Evolutionary conservation across 2,113 vertebrate genomes (phyloP).

Genomic region (Thomomys bottae): DNA sequence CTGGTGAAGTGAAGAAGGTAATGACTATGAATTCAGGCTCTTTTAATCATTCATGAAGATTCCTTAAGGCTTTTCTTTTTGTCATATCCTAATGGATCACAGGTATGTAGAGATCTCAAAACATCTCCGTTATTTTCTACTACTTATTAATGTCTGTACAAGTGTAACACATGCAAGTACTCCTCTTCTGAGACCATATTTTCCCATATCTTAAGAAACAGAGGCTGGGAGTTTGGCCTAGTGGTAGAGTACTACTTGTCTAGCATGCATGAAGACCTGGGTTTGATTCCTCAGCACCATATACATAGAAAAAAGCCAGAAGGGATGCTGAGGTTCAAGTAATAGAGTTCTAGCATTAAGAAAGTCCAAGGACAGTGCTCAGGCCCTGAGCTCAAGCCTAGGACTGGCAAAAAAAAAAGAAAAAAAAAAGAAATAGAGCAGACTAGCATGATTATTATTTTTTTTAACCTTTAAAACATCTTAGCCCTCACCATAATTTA

Average conservation of each 20-base stretch:
- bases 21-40: background rate
- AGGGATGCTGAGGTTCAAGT: no score
- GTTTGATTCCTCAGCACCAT: no score
- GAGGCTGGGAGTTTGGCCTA: no score
- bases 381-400: no score
- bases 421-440: no score
- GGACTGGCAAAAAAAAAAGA: no score
- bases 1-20: slow-evolving; percentile 29
- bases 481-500: background rate
- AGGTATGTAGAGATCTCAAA: background rate
- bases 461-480: background rate
- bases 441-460: background rate
- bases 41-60: background rate
- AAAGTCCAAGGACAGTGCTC: no score
- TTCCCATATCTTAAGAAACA: background rate
- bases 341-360: no score
- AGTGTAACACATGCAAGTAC: background rate
- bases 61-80: background rate
- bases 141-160: background rate
- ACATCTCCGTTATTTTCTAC: background rate
- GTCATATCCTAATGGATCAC: background rate
- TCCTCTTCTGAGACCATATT: background rate
- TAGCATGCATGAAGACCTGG: no score
- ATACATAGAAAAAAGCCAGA: no score
- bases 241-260: no score